A percentile compares a stretch with the other conserved stretches of the same genome.
Evolutionary conservation across 1,140 invertebrate species (phyloP).

Genomic region (Parasteatoda tepidariorum): DNA sequence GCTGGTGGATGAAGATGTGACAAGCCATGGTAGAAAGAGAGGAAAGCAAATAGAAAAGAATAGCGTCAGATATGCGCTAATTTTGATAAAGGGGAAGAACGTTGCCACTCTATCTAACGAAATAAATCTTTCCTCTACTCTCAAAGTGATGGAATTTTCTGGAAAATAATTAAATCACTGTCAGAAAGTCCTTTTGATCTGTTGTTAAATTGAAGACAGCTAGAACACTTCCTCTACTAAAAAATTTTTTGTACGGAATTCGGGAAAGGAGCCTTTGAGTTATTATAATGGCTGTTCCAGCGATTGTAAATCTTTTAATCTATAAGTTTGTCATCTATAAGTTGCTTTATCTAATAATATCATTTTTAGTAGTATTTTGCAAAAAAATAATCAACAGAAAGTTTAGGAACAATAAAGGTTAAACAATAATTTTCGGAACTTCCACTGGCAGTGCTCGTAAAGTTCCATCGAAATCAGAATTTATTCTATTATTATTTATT

Average conservation of each 20-base stretch:
- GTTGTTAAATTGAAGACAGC: neutral
- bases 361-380: neutral
- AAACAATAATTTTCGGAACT: too few relatives aligned
- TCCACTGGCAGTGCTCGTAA: too few relatives aligned
- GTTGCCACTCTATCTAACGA: slow-evolving; percentile 13
- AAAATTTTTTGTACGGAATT: neutral
- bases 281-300: neutral
- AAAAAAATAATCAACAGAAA: too few relatives aligned
- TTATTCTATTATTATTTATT: too few relatives aligned
- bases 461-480: too few relatives aligned
- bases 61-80: slow-evolving; percentile 16
- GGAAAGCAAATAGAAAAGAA: slow-evolving; percentile 1
- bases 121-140: neutral
- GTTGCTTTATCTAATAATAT: neutral
- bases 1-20: neutral
- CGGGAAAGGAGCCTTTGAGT: neutral
- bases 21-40: neutral
- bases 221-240: neutral
- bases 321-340: neutral
- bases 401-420: too few relatives aligned
- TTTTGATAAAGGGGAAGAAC: slow-evolving; percentile 34
- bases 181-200: neutral
- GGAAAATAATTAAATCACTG: slow-evolving; percentile 37
- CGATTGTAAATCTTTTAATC: neutral
- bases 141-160: neutral